Conservation (phyloP, 2,888 invertebrate species). For the Temnothorax rugatulus region DNA sequence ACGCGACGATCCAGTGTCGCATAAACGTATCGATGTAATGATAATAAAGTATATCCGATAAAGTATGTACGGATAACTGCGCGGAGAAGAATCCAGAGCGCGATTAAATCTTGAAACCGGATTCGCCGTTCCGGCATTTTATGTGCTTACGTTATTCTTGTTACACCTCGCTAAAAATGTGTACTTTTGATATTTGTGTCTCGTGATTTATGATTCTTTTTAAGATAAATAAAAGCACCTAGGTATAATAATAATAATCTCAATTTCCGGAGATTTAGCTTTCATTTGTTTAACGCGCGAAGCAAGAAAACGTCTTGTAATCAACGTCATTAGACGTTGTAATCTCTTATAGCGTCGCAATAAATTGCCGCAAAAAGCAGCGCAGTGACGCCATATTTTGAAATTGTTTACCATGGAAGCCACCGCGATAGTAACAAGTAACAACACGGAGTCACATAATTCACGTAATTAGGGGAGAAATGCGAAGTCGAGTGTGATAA, state of each 20-base stretch:
- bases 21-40: constrained; percentile 12
- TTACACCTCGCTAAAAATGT: not conserved
- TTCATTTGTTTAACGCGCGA: not conserved
- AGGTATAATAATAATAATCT: not conserved
- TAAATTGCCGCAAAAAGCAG: constrained; percentile 7
- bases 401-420: constrained; percentile 26
- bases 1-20: not conserved
- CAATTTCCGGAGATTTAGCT: not conserved
- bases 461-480: constrained; percentile 37
- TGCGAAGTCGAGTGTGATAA: constrained; percentile 35
- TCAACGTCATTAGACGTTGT: not conserved
- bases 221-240: not conserved
- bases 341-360: not conserved
- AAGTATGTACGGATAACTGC: not conserved
- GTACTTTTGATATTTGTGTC: not conserved
- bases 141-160: not conserved
- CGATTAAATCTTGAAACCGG: not conserved
- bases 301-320: not conserved
- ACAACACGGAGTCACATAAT: constrained; percentile 27
- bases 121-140: not conserved
- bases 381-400: constrained; percentile 23
- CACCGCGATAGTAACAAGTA: constrained; percentile 15
- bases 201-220: not conserved
- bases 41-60: not conserved
- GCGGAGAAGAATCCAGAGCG: not conserved